Evolutionary conservation across 2,888 invertebrate species (phyloP).

Genomic region (Acanthosoma haemorrhoidale): DNA sequence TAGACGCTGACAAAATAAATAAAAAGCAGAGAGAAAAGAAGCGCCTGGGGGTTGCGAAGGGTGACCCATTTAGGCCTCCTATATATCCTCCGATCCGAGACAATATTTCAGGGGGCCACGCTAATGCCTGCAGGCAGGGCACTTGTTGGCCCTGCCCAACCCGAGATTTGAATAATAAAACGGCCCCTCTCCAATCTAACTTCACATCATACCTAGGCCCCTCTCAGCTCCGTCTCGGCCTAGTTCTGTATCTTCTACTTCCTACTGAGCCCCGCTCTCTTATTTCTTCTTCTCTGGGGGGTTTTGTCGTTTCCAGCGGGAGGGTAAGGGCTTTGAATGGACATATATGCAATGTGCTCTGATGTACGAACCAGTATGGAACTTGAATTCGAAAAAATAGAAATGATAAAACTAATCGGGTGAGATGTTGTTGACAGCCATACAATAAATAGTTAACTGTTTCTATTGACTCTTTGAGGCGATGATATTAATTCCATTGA

Average conservation of each 20-base stretch:
- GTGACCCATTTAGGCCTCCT: not conserved
- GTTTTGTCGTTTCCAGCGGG: not conserved
- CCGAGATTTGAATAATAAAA: slow-evolving; percentile 11
- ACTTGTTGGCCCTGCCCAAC: not conserved
- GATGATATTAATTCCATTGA: too few relatives aligned
- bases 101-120: not conserved
- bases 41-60: not conserved
- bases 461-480: too few relatives aligned
- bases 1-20: not conserved
- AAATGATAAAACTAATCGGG: too few relatives aligned
- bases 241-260: not conserved
- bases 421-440: too few relatives aligned
- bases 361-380: too few relatives aligned
- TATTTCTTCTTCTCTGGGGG: not conserved
- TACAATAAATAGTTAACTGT: too few relatives aligned
- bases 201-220: slow-evolving; percentile 1
- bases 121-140: too few relatives aligned
- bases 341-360: too few relatives aligned
- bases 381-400: too few relatives aligned
- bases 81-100: not conserved
- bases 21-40: not conserved
- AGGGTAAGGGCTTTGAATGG: not conserved
- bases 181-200: not conserved
- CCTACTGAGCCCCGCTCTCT: too few relatives aligned
- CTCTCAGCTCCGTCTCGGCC: not conserved